Base-by-base conservation (phyloP, 2,113 vertebrate species). In the Anthoscopus minutus region DNA sequence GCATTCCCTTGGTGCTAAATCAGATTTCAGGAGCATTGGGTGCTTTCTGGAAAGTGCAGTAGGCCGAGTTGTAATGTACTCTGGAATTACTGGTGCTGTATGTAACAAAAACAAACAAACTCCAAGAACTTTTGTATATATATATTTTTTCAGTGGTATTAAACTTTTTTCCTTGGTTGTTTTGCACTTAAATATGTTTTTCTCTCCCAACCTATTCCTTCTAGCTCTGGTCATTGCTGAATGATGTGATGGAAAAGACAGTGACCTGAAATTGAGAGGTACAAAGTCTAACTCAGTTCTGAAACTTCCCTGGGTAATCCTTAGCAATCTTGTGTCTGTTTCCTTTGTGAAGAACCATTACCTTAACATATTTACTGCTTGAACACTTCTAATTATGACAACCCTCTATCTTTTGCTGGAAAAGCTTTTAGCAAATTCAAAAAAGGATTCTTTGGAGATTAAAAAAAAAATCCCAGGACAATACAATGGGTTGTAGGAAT, bases 21-120 rank as follows among this genome's bases (percentile, higher is more conserved):
- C 67, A 91, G 33, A 82, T 82, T 94, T 93, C 87, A 94, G 90
- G 92, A 93, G 82, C 78, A 78, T 79, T 79, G 88, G 85, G 89
- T 95, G 92, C 77, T 97, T 94, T 93, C 77, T 96, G 89, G 67
- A 74, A 89, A 18, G 65, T 60, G 71, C 51, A 58, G 28, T 81
- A 93, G 89, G 67, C 65, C 70, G 79, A 89, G 77, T 78, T 94
- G 88, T 56, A 80, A 91, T 76, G 91, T 96, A 94, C 85, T 96
- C 87, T 97, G 89, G 85, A 95, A 92, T 93, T 95, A 92, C 93
- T 96, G 96, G 97, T 97, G 96, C 96, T 97, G 94, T 95, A 85
- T 88, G 73, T 93, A 76, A 94, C 65, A 76, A 88, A 92, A 85
- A 77, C 74, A 93, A 87, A 85, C 53, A 51, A 93, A 89, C 81